These are phyloP conservation scores for Agapostemon virescens DNA, from an alignment of 2,888 invertebrate species.

Conservation along the genomic window DNA sequence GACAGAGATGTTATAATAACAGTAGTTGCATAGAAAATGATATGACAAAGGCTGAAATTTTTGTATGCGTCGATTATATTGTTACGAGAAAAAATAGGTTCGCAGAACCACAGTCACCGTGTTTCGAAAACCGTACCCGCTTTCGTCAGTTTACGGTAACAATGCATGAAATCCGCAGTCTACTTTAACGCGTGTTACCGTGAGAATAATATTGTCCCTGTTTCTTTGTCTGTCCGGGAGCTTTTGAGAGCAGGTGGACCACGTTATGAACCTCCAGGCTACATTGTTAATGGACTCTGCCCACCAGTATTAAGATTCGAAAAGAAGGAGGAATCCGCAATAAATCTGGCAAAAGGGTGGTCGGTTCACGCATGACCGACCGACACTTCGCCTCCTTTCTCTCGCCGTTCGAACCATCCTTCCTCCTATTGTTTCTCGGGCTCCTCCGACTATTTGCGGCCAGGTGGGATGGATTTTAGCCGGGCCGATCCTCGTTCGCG, in stretches of 20 bases:
- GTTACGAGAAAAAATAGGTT: no score
- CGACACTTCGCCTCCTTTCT: slow-evolving; percentile 32
- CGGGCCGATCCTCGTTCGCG: slow-evolving; percentile 6
- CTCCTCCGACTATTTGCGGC: slow-evolving; percentile 20
- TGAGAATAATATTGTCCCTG: no score
- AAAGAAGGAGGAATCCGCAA: slow-evolving; percentile 70
- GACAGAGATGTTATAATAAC: no score
- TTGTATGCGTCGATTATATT: no score
- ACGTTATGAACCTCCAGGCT: background rate
- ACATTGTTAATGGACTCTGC: background rate
- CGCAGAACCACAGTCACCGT: no score
- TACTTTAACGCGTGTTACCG: no score
- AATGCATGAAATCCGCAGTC: no score
- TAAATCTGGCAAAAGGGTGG: slow-evolving; percentile 66
- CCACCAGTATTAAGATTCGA: slow-evolving; percentile 64
- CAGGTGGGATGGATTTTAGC: slow-evolving; percentile 3
- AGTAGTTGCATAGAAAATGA: no score
- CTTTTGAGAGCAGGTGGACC: background rate
- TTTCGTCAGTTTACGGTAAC: no score
- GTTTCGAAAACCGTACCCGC: no score
- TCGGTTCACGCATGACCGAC: slow-evolving; percentile 68
- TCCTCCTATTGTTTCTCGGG: slow-evolving; percentile 10
- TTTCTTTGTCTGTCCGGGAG: background rate
- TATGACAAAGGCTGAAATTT: no score
- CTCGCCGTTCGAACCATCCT: slow-evolving; percentile 7